Percentiles rank a stretch among this genome's conserved stretches.
Evolutionary conservation across 2,797 vertebrate species (phyloP).

Genomic region (Mustela erminea): DNA sequence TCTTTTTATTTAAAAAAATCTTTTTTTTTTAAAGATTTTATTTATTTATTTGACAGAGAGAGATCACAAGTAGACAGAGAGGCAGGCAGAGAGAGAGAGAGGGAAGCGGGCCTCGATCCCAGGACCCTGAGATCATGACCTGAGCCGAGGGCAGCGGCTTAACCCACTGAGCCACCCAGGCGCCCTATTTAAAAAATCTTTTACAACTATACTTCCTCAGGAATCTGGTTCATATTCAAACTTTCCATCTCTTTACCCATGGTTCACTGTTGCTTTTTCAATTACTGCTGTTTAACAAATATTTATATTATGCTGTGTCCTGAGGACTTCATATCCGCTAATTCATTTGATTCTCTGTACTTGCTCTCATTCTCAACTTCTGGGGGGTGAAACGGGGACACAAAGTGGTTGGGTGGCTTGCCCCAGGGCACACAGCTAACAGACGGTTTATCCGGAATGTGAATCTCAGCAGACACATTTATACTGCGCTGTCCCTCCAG

Average conservation of each 20-base stretch:
- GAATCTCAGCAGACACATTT: not conserved
- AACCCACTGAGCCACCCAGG: no score
- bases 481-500: not conserved
- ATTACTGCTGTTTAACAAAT: not conserved
- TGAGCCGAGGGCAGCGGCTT: no score
- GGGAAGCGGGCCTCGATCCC: no score
- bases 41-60: no score
- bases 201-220: constrained; percentile 81
- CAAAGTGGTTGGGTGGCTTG: not conserved
- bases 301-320: not conserved
- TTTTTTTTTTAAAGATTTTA: constrained; percentile 46
- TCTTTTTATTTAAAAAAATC: constrained; percentile 81
- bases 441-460: not conserved
- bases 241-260: constrained; percentile 79
- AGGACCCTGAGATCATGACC: no score
- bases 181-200: constrained; percentile 78
- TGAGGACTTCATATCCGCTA: not conserved
- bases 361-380: constrained; percentile 71
- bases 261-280: constrained; percentile 77
- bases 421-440: not conserved
- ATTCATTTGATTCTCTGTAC: constrained; percentile 68
- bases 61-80: no score
- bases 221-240: constrained; percentile 84
- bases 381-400: not conserved
- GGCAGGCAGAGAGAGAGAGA: no score